Evolutionary conservation across 2,888 invertebrate species (phyloP).

Genomic region (Isotomurus palustris): DNA sequence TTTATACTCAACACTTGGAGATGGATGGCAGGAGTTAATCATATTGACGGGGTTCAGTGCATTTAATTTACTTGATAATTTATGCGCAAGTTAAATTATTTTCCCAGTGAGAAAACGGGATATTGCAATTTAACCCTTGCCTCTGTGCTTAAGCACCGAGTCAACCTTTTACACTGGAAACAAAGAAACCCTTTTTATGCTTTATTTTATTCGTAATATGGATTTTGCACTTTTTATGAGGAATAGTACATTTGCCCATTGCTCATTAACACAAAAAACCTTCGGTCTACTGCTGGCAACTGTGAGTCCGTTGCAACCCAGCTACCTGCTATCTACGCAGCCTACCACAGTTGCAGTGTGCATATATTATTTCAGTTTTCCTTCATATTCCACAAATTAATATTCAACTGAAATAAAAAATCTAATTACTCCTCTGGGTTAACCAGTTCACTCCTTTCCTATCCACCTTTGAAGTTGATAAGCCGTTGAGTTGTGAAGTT

Average conservation of each 20-base stretch:
- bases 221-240: too few species aligned
- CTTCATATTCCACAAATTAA: too few species aligned
- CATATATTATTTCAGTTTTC: too few species aligned
- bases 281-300: too few species aligned
- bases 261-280: too few species aligned
- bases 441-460: constrained; percentile 10
- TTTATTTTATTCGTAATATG: too few species aligned
- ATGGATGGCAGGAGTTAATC: constrained; percentile 31
- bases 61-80: constrained; percentile 35
- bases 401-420: constrained; percentile 31
- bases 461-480: constrained; percentile 1
- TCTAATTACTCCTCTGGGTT: constrained; percentile 31
- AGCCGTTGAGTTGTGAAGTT: constrained; percentile 16
- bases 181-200: too few species aligned
- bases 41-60: constrained; percentile 42
- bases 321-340: too few species aligned
- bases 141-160: neutral
- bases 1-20: neutral
- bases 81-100: constrained; percentile 17
- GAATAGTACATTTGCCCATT: too few species aligned
- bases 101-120: constrained; percentile 29
- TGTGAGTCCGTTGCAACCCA: too few species aligned
- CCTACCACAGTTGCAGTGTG: too few species aligned
- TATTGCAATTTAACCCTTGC: constrained; percentile 30
- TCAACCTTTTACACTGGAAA: too few species aligned